phyloP scores from a whole-genome alignment of 2,888 invertebrate species.

The Horisme vitalbata region DNA sequence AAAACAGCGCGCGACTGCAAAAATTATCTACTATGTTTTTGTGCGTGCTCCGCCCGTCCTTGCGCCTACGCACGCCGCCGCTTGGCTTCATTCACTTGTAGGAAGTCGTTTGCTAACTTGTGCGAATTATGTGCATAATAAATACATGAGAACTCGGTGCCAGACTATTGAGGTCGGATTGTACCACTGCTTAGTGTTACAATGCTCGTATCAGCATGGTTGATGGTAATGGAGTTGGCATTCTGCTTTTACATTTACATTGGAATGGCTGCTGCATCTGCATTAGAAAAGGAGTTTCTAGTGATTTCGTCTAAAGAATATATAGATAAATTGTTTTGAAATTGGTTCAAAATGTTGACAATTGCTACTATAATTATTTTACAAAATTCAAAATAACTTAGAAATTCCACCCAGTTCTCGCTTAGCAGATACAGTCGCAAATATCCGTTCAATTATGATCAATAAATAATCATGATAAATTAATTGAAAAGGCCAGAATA shows the following conservation, averaged over 20 bases:
- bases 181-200: conserved; percentile 5
- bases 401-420: background rate
- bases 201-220: conserved; percentile 4
- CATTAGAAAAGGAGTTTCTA: no score
- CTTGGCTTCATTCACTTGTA: conserved; percentile 24
- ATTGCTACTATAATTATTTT: no score
- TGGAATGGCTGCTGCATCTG: background rate
- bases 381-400: no score
- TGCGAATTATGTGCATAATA: conserved; percentile 25
- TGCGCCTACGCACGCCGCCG: conserved; percentile 22
- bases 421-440: conserved; percentile 1
- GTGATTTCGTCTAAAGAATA: no score
- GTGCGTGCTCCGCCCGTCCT: conserved; percentile 20
- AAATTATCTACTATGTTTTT: background rate
- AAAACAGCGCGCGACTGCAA: conserved; percentile 1
- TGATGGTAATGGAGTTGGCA: background rate
- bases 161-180: conserved; percentile 9
- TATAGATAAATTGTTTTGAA: no score
- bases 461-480: conserved; percentile 14
- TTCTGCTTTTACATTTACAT: background rate
- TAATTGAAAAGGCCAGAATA: conserved; percentile 20
- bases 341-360: no score
- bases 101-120: conserved; percentile 26
- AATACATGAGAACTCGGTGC: conserved; percentile 14
- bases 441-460: conserved; percentile 9